phyloP scores from a whole-genome alignment of 2,113 vertebrate species.

The Ahaetulla prasina region DNA sequence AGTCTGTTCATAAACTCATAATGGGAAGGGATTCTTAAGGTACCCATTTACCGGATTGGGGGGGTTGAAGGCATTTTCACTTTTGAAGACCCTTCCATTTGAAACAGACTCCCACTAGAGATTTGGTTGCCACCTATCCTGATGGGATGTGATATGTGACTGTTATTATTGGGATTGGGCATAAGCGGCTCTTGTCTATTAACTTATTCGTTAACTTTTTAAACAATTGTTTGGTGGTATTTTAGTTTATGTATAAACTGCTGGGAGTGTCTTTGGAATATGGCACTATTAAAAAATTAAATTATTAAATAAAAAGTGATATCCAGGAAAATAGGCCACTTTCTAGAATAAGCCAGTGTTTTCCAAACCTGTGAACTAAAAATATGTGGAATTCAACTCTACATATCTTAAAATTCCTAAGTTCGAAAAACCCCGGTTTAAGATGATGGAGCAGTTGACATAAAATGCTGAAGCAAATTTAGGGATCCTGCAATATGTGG shows the following conservation, averaged over 20 bases:
- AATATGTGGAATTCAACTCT: neutral
- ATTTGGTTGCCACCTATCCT: neutral
- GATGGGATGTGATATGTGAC: neutral
- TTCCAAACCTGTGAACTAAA: neutral
- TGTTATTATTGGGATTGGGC: neutral
- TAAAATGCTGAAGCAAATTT: neutral
- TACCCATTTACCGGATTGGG: neutral
- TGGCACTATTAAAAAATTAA: neutral
- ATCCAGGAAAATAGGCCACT: neutral
- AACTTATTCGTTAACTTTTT: neutral
- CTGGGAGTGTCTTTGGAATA: neutral
- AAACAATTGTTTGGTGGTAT: neutral
- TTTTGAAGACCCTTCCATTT: neutral
- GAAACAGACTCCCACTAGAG: neutral
- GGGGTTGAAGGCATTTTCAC: neutral
- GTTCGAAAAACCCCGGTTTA: neutral
- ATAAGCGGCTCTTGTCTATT: neutral
- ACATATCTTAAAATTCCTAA: neutral
- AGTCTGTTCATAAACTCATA: neutral
- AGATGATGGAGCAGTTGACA: neutral
- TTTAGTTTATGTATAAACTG: neutral
- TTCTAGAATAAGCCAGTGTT: neutral
- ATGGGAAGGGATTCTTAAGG: neutral
- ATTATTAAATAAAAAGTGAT: neutral
- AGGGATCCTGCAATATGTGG: neutral